Percentiles rank a stretch among this genome's conserved stretches.
Conservation (phyloP, 1,140 invertebrate species). For the Artemia franciscana region DNA sequence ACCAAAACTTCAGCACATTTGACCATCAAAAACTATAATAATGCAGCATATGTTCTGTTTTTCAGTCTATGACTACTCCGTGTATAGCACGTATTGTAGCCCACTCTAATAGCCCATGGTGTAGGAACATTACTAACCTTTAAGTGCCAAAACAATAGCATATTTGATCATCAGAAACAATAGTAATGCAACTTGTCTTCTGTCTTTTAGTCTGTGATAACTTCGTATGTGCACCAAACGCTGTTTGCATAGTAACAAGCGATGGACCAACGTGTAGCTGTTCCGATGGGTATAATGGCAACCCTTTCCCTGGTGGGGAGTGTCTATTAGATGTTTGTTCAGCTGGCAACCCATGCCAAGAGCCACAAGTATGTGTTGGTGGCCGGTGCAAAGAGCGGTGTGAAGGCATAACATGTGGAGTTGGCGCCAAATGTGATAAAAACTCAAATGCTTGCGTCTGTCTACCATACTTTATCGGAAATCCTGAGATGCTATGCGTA, state of each 20-base stretch:
- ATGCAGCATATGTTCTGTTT: no score
- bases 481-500: conserved; percentile 67
- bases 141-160: no score
- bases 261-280: conserved; percentile 67
- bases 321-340: conserved; percentile 59
- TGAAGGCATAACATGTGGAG: conserved; percentile 53
- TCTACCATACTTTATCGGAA: conserved; percentile 60
- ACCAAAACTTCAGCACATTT: no score
- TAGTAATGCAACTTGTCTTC: no score
- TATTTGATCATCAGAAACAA: no score
- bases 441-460: conserved; percentile 58
- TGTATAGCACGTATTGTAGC: no score
- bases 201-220: conserved; percentile 48
- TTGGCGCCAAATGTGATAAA: conserved; percentile 54
- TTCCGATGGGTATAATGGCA: conserved; percentile 54
- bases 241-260: conserved; percentile 43
- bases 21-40: no score
- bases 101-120: no score
- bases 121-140: no score
- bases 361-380: conserved; percentile 52
- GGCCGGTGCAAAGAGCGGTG: conserved; percentile 64
- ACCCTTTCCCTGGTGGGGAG: conserved; percentile 65
- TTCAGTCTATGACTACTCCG: no score
- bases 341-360: conserved; percentile 40
- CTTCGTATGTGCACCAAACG: conserved; percentile 51